phyloP scores from a whole-genome alignment of 2,113 vertebrate species.

The Etia nguti region DNA sequence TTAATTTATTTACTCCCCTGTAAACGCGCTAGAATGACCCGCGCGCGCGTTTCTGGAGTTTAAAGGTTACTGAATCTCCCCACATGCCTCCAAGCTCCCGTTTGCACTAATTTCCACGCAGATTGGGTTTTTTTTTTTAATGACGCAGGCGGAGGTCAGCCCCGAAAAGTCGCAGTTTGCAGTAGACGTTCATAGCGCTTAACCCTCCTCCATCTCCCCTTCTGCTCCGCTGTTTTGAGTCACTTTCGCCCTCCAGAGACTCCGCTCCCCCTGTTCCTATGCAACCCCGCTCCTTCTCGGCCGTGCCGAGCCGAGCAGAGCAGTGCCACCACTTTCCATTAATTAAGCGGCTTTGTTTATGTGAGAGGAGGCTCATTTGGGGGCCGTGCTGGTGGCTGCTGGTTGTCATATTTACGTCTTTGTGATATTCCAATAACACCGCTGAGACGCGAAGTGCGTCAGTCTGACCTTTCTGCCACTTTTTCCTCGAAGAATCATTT shows the following conservation, averaged over 20 bases:
- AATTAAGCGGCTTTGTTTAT: slow-evolving; percentile 18
- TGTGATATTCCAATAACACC: not conserved
- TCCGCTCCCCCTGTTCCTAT: slow-evolving; percentile 25
- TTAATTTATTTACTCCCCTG: not conserved
- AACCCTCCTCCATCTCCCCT: too few species aligned
- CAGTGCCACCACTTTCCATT: slow-evolving; percentile 31
- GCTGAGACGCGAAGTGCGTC: not conserved
- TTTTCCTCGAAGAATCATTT: not conserved
- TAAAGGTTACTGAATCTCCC: not conserved
- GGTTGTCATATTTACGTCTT: not conserved
- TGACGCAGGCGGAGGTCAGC: not conserved
- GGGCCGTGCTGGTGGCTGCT: not conserved
- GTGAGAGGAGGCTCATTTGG: not conserved
- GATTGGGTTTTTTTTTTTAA: not conserved
- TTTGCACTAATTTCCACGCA: not conserved
- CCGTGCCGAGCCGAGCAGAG: not conserved
- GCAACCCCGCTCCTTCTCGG: slow-evolving; percentile 17
- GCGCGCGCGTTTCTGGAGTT: too few species aligned
- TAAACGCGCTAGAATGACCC: not conserved
- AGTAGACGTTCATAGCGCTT: not conserved
- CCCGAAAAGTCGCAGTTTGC: not conserved
- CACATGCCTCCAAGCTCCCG: not conserved
- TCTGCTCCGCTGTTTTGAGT: not conserved
- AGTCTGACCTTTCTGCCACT: not conserved
- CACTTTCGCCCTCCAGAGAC: slow-evolving; percentile 12